phyloP scores from a whole-genome alignment of 2,113 vertebrate species.

The Lagopus leucura region DNA sequence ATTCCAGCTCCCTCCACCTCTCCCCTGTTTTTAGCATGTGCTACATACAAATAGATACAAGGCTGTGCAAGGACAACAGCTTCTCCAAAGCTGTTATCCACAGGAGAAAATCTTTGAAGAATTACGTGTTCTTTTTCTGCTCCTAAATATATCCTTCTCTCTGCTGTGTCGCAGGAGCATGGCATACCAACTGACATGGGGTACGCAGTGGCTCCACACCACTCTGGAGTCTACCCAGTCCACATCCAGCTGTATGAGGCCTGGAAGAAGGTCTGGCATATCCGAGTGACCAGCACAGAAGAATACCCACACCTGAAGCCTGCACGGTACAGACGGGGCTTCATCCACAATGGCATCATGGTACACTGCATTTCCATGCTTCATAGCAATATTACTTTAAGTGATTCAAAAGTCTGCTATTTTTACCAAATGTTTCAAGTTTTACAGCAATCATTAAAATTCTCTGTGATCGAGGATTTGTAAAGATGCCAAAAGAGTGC shows the following conservation, averaged over 20 bases:
- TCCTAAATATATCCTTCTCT: not conserved
- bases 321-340: constrained; percentile 94
- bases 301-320: constrained; percentile 98
- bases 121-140: rapidly evolving
- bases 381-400: constrained; percentile 32
- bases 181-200: constrained; percentile 92
- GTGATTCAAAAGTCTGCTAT: not conserved
- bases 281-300: constrained; percentile 95
- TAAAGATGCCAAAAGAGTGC: not conserved
- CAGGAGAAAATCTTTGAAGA: not conserved
- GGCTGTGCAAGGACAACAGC: not conserved
- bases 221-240: constrained; percentile 95
- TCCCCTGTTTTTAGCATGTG: not conserved
- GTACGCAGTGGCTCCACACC: constrained; percentile 95
- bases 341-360: constrained; percentile 95
- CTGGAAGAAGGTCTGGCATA: constrained; percentile 95
- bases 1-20: not conserved
- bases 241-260: constrained; percentile 95
- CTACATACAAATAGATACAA: not conserved
- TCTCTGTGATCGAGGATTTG: not conserved
- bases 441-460: not conserved
- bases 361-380: constrained; percentile 81
- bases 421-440: not conserved
- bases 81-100: not conserved
- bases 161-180: constrained; percentile 83